Base-by-base conservation (phyloP, 2,888 invertebrate genomes). In the Subacronicta megacephala region DNA sequence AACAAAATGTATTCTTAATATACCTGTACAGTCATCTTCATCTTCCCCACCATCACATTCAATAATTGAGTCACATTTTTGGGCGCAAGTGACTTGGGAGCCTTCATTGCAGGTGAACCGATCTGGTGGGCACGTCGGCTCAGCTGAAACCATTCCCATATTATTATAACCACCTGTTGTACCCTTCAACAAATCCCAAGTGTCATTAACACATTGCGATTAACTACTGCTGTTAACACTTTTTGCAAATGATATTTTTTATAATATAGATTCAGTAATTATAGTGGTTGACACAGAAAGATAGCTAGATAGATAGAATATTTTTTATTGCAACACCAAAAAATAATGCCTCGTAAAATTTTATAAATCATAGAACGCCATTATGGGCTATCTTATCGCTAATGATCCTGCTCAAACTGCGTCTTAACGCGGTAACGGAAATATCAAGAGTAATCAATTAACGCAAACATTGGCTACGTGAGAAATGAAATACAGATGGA, bases 1-100 rank as follows among this genome's bases (percentile, higher is more conserved):
- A 17, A n/a, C 18, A 16, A 33, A 29, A 23, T 47, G 7, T 9
- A 18, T 37, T 40, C 16, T 42, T 6, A 47, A 42, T 55, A 38
- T 73, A 71, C 68, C 74, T 68, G 40, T 90, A 86, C 96, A 96
- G 64, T 92, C 89, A 15, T 84, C 85, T 82, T 96, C 96, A 79
- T 96, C 96, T 78, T 96, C 96, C 23, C 93, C 95, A 72, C 94
- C 95, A 63, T 91, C 87, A 82, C 95, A 95, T 76, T 95, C 95
- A 3, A 44, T 50, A 12, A 73, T 72, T 41, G 88, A 87, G 80
- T 97, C 95, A 86, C 93, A 93, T 26, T 67, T 80, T 1, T 37
- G 73, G 0, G 85, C 93, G 57, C 93, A 93, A 2, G 50, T 49
- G 12, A 77, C 67, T 6, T 59, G 58, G 3, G 85, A 85, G 7